phyloP scores from a whole-genome alignment of 2,797 vertebrate species.

The Hipposideros larvatus region DNA sequence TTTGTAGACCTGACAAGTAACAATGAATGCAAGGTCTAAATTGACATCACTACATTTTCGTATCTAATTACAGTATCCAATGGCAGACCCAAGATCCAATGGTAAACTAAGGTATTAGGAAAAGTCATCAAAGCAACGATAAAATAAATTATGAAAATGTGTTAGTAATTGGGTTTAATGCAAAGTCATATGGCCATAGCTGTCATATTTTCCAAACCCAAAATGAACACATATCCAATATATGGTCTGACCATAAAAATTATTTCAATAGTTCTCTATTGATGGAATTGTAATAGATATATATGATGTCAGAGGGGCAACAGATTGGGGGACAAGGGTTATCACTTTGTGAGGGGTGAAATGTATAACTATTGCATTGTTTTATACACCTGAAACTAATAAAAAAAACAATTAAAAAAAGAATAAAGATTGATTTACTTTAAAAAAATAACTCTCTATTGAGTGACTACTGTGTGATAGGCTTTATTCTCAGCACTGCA shows the following conservation, averaged over 20 bases:
- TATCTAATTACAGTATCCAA: background rate
- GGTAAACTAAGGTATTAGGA: background rate
- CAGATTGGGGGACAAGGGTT: no score
- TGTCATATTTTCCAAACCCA: background rate
- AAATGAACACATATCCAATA: background rate
- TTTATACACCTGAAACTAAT: no score
- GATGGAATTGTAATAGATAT: no score
- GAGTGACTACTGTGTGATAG: background rate
- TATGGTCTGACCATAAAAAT: background rate
- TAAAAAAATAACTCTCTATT: background rate
- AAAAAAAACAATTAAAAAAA: no score
- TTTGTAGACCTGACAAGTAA: slow-evolving; percentile 71
- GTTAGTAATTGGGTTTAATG: background rate
- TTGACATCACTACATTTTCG: slow-evolving; percentile 22
- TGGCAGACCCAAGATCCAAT: background rate
- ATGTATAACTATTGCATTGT: no score
- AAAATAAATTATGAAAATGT: background rate
- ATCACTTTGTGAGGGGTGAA: no score
- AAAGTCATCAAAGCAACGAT: slow-evolving; percentile 8
- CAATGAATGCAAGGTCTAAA: slow-evolving; percentile 63
- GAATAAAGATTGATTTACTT: no score
- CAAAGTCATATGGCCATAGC: background rate
- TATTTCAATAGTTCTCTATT: background rate
- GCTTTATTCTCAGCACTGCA: background rate
- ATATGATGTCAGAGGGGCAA: no score